phyloP scores from a whole-genome alignment of 1,140 invertebrate species.

The Meloidogyne exigua region DNA sequence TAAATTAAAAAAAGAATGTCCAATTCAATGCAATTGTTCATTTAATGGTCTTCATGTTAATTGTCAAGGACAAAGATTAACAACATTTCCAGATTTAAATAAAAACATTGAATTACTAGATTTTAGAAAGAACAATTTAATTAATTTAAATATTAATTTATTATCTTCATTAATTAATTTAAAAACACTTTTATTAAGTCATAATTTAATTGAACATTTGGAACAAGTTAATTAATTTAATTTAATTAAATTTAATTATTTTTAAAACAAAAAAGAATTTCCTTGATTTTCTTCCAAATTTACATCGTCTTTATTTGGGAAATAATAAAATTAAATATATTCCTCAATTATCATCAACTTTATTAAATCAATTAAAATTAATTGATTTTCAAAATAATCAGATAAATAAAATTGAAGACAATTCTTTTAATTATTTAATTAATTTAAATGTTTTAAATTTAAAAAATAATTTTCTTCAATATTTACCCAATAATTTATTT shows the following conservation, averaged over 20 bases:
- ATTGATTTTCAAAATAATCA: constrained; percentile 45
- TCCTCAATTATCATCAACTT: constrained; percentile 31
- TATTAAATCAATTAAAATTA: constrained; percentile 16
- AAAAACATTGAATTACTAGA: background rate
- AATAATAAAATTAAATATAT: constrained; percentile 44
- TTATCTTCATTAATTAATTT: constrained; percentile 7
- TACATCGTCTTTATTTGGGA: constrained; percentile 41
- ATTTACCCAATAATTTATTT: constrained; percentile 39
- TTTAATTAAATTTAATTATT: constrained; percentile 11
- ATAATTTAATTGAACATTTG: constrained; percentile 42
- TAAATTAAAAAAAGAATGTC: background rate
- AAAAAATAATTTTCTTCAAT: constrained; percentile 42
- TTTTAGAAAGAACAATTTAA: background rate
- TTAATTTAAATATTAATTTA: constrained; percentile 2
- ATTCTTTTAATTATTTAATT: constrained; percentile 37
- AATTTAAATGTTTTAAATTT: constrained; percentile 39
- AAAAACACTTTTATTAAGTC: constrained; percentile 41
- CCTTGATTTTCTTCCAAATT: constrained; percentile 40
- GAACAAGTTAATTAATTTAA: constrained; percentile 26
- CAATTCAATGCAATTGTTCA: background rate
- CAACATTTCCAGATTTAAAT: background rate
- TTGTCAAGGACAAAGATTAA: background rate
- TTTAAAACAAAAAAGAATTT: constrained; percentile 35
- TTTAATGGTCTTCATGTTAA: background rate
- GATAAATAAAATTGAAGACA: constrained; percentile 27